A percentile compares a stretch with the other conserved stretches of the same genome.
Conservation (phyloP, 2,888 invertebrate species). For the Dastarcus helophoroides region DNA sequence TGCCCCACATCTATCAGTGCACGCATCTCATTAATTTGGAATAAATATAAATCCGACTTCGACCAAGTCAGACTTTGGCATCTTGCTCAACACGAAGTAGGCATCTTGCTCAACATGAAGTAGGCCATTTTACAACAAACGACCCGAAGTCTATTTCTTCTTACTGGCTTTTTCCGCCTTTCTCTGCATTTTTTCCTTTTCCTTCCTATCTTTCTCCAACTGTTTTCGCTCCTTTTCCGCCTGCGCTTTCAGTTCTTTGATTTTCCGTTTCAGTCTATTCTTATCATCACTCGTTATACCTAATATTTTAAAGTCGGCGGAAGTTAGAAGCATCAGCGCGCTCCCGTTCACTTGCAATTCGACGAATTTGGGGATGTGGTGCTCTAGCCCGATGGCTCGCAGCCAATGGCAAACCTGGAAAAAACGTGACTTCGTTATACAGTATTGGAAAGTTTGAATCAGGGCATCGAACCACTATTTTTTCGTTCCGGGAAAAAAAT, state of each 20-base stretch:
- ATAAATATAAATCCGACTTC: too few relatives aligned
- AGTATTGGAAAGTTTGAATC: too few relatives aligned
- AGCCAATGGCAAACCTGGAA: constrained; percentile 87
- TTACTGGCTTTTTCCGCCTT: constrained; percentile 66
- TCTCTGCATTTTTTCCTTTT: constrained; percentile 71
- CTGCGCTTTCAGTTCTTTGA: constrained; percentile 70
- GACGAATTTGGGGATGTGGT: constrained; percentile 77
- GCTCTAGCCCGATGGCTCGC: constrained; percentile 68
- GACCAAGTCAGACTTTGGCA: too few relatives aligned
- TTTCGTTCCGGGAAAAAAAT: too few relatives aligned
- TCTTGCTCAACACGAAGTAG: too few relatives aligned
- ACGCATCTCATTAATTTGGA: constrained; percentile 12
- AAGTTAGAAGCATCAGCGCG: constrained; percentile 76
- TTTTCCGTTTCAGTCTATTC: constrained; percentile 69
- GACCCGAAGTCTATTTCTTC: constrained; percentile 62
- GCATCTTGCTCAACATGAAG: too few relatives aligned
- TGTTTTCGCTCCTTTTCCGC: constrained; percentile 60
- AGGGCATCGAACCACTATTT: too few relatives aligned
- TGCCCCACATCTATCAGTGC: too few relatives aligned
- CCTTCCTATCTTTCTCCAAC: constrained; percentile 75
- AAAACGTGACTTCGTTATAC: constrained; percentile 8
- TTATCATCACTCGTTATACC: constrained; percentile 73
- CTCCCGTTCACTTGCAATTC: constrained; percentile 83
- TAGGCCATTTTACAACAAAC: too few relatives aligned
- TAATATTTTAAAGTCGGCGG: constrained; percentile 80